Percentiles rank a stretch among this genome's conserved stretches.
Evolutionary conservation across 2,888 invertebrate species (phyloP).

Genomic region (Melieria omissa): DNA sequence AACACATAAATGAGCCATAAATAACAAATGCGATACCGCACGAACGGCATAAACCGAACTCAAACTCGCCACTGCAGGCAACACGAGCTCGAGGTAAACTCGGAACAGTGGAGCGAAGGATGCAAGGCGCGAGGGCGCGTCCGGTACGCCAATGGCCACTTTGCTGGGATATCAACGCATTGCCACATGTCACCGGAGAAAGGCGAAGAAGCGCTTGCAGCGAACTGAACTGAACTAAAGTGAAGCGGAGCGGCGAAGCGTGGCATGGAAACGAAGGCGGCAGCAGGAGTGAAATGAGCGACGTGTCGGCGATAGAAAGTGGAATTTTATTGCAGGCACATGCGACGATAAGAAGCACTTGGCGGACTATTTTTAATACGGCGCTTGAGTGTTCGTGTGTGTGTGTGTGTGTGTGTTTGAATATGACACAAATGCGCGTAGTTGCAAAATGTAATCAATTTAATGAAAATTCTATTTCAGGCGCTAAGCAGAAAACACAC

Average conservation of each 20-base stretch:
- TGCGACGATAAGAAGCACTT: not conserved
- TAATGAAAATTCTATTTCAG: slow-evolving; percentile 25
- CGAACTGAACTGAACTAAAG: not conserved
- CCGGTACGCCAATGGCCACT: too few relatives aligned
- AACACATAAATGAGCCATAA: too few relatives aligned
- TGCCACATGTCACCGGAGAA: not conserved
- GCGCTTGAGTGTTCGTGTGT: not conserved
- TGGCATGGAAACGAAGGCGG: not conserved
- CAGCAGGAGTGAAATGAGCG: slow-evolving; percentile 6
- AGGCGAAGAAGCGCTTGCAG: not conserved
- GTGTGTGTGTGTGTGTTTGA: too few relatives aligned
- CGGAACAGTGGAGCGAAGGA: too few relatives aligned
- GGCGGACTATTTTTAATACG: slow-evolving; percentile 16
- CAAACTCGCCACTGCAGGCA: not conserved
- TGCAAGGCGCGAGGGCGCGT: too few relatives aligned
- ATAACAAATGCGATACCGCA: not conserved
- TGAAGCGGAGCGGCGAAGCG: not conserved
- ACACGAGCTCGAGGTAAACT: too few relatives aligned
- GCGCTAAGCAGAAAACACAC: too few relatives aligned
- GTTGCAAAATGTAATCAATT: slow-evolving; percentile 17
- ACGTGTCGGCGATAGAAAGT: slow-evolving; percentile 2
- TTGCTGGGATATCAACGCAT: not conserved
- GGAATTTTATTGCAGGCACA: slow-evolving; percentile 23
- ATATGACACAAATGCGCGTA: not conserved
- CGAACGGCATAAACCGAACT: not conserved